A percentile compares a stretch with the other conserved stretches of the same genome.
Evolutionary conservation across 2,888 invertebrate genomes (phyloP).

Genomic region (Hecatera dysodea): DNA sequence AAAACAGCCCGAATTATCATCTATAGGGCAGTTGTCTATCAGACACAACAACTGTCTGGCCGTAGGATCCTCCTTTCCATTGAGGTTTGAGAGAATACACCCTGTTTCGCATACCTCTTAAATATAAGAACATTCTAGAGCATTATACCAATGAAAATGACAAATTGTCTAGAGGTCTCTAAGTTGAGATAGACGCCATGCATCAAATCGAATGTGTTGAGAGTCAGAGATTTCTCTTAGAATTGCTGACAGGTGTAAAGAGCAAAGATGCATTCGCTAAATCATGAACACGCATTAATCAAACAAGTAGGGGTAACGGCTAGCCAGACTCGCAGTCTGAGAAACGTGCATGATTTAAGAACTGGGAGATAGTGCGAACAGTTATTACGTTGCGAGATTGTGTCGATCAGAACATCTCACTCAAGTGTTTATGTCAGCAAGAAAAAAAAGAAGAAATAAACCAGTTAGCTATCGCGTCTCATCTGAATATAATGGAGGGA

Average conservation of each 20-base stretch:
- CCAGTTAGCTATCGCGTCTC: conserved; percentile 77
- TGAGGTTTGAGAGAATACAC: too few species aligned
- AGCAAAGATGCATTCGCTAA: conserved; percentile 70
- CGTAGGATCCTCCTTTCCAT: too few species aligned
- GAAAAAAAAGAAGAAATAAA: conserved; percentile 67
- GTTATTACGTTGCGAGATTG: conserved; percentile 62
- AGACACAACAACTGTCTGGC: too few species aligned
- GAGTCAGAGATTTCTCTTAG: conserved; percentile 62
- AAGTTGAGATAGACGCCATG: conserved; percentile 50
- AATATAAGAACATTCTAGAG: conserved; percentile 40
- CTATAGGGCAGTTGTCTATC: too few species aligned
- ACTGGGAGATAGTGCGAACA: conserved; percentile 54
- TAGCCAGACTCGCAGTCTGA: conserved; percentile 52
- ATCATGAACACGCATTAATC: conserved; percentile 81
- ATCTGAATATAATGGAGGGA: conserved; percentile 88
- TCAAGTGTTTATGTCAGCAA: conserved; percentile 65
- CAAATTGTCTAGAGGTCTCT: conserved; percentile 56
- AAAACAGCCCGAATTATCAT: too few species aligned
- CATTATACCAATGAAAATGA: conserved; percentile 39
- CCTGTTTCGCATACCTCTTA: too few species aligned
- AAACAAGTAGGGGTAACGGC: conserved; percentile 70
- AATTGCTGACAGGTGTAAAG: conserved; percentile 69
- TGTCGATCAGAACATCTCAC: conserved; percentile 74
- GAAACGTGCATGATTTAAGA: conserved; percentile 56
- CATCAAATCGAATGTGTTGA: conserved; percentile 58